Base-by-base conservation (phyloP, 2,888 invertebrate species). In the Metallyticus violacea region DNA sequence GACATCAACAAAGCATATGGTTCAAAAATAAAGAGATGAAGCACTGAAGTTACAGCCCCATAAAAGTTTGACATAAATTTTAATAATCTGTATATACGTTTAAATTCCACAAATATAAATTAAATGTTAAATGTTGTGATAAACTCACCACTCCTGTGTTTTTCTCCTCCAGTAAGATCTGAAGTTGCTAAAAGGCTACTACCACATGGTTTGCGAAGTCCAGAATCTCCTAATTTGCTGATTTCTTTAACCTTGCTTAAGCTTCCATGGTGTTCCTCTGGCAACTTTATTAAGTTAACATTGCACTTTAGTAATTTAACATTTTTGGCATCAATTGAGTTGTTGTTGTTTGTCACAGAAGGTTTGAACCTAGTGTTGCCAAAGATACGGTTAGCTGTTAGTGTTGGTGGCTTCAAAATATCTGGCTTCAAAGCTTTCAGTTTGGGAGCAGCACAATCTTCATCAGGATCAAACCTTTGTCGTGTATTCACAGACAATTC, bases 331-430 rank as follows among this genome's bases (percentile, higher is more conserved):
- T 83, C 76, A 26, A 29, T 27, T 29, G 30, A 83, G 76, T 40
- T 82, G 81, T 25, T 85, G 77, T 40, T 28, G 77, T 26, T 22
- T 26, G 76, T 22, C 77, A 79, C 27, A 80, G 86, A 86, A 1
- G 88, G 88, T 85, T 89, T 89, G 86, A 88, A 89, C 80, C 87
- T 86, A 26, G 89, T 87, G 78, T 86, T 86, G 9, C 88, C 87
- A 85, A 88, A 85, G 77, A 88, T 88, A 76, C 85, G 87, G 79
- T 88, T 88, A 80, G 92, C 90, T 85, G 91, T 91, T 27, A 93
- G 89, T 9, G 91, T 91, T 7, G 92, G 91, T 5, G 92, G 92
- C 90, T 91, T 92, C 78, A 92, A 87, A 26, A 92, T 89, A 40
- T 92, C 91, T 1, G 87, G 87, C 62, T 88, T 88, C 2, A 88